A percentile compares a stretch with the other conserved stretches of the same genome.
phyloP scores from a whole-genome alignment of 2,888 invertebrate species.

The Lepidocyrtoides sp. region DNA sequence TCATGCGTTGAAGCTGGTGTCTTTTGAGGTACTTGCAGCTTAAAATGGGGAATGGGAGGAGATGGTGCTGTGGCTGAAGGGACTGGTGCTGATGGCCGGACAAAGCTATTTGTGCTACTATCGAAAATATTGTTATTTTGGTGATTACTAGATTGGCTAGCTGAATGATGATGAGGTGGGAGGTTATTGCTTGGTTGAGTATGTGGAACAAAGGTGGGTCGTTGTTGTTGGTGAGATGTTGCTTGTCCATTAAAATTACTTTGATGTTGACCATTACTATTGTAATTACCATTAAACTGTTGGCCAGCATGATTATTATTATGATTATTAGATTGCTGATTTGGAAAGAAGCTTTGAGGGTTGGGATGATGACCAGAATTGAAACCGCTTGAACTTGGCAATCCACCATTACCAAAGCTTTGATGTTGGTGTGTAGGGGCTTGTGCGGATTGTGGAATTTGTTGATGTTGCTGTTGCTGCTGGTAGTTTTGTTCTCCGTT shows the following conservation, averaged over 20 bases:
- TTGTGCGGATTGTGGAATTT: not conserved
- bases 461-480: slow-evolving; percentile 1
- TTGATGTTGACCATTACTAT: slow-evolving; percentile 7
- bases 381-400: slow-evolving; percentile 15
- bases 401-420: not conserved
- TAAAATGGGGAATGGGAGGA: slow-evolving; percentile 59
- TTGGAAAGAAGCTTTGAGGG: slow-evolving; percentile 54
- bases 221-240: slow-evolving; percentile 64
- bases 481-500: not conserved
- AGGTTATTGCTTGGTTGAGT: slow-evolving; percentile 28
- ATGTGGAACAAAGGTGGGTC: slow-evolving; percentile 47
- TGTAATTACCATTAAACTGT: slow-evolving; percentile 30
- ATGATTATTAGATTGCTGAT: not conserved
- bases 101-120: slow-evolving; percentile 33
- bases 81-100: not conserved
- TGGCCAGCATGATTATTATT: slow-evolving; percentile 19
- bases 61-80: slow-evolving; percentile 18
- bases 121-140: slow-evolving; percentile 11
- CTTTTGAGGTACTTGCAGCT: slow-evolving; percentile 28
- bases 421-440: slow-evolving; percentile 56
- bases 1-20: slow-evolving; percentile 8
- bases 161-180: not conserved
- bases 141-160: not conserved
- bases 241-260: slow-evolving; percentile 58
- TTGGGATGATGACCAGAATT: slow-evolving; percentile 56